Conservation (phyloP, 1,140 invertebrate genomes). For the Zaprionus camerounensis region DNA sequence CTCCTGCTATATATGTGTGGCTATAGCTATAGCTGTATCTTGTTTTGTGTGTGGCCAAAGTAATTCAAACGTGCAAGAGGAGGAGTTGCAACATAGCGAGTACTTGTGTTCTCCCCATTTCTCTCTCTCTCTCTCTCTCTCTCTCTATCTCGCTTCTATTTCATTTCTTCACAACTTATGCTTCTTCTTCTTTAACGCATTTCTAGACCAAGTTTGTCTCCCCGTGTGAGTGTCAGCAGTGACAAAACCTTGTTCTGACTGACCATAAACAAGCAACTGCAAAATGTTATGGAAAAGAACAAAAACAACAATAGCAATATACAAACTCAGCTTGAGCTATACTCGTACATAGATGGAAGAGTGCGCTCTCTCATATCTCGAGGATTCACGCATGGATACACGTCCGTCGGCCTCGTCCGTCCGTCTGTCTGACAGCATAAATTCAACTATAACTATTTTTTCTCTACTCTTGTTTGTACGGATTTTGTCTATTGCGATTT, state of each 20-base stretch:
- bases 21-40: constrained; percentile 8
- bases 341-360: not conserved
- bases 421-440: constrained; percentile 30
- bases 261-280: constrained; percentile 52
- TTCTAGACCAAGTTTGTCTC: constrained; percentile 20
- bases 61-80: constrained; percentile 21
- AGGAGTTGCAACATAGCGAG: constrained; percentile 1
- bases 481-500: constrained; percentile 1
- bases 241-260: constrained; percentile 40
- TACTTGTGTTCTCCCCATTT: not conserved
- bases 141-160: not conserved
- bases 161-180: not conserved
- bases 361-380: constrained; percentile 37
- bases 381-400: constrained; percentile 54
- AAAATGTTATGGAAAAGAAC: constrained; percentile 48
- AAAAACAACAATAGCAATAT: constrained; percentile 4
- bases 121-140: too few relatives aligned
- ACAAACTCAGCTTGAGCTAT: constrained; percentile 13
- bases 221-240: constrained; percentile 26
- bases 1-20: not conserved
- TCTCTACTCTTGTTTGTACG: not conserved
- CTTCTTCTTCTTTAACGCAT: constrained; percentile 27
- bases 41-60: constrained; percentile 18
- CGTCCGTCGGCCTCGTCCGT: constrained; percentile 21
- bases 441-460: constrained; percentile 11